Conservation (phyloP, 2,113 vertebrate species). For the human region GRCh38 chr12:58753001-58753500, state of each 20-base stretch:
- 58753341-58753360: slow-evolving; percentile 27
- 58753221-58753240: background rate
- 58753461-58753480: background rate
- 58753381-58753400: background rate
- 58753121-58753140: background rate
- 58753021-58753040: background rate
- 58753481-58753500: background rate
- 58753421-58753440: background rate
- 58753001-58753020: background rate
- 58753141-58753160: background rate
- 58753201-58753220: background rate
- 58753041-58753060: background rate
- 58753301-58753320: background rate
- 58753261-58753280: background rate
- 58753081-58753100: background rate
- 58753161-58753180: background rate
- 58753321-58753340: background rate
- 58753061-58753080: background rate
- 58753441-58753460: background rate
- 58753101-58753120: background rate
- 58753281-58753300: background rate
- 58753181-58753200: background rate
- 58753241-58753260: background rate
- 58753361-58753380: background rate
- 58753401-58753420: background rate